Evolutionary conservation across 2,888 invertebrate species (phyloP), one percentile per base, ranked within the genome.

Genomic region (Tupiocoris notatus): DNA sequence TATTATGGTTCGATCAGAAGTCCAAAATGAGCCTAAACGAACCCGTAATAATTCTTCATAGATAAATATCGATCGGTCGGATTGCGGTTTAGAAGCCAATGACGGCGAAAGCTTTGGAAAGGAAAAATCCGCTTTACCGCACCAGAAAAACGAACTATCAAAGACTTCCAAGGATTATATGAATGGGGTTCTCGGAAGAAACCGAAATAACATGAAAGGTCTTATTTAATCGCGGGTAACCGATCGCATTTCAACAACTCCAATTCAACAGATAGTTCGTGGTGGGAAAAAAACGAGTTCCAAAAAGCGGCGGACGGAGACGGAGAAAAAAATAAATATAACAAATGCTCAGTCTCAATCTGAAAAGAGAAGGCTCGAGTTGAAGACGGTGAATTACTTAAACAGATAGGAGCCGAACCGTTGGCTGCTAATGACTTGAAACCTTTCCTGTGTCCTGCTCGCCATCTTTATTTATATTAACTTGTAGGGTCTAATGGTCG

Each of bases 381-480:
- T 23, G 59, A 70, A 17, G 70, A 54, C 24, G 22, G 59, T 70
- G 70, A 70, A 70, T 70, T 70, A 59, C 25, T 59, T 70, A 67
- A 9, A 70, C 25, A 70, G 70, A 59, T 70, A 58, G 59, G 70
- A 70, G 24, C n/a, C 9, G 59, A 39, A 39, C 39, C 39, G 39
- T 39, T 39, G 70, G 70, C 23, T 58, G 70, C 70, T 70, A 70
- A 70, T 70, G 70, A 70, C 70, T 70, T 70, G 70, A 70, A 70
- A 70, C 70, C 70, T 23, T 70, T 70, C 24, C 70, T 70, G 70
- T 70, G 70, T 70, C 59, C 23, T 21, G 2, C 23, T 70, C 25
- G 70, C 70, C 70, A 70, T 70, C 70, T 70, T 70, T 70, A 70
- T 70, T 70, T 70, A 70, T 70, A 70, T 70, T 70, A 70, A 70